phyloP scores from a whole-genome alignment of 1,140 invertebrate genomes.

The Octopus bimaculoides region DNA sequence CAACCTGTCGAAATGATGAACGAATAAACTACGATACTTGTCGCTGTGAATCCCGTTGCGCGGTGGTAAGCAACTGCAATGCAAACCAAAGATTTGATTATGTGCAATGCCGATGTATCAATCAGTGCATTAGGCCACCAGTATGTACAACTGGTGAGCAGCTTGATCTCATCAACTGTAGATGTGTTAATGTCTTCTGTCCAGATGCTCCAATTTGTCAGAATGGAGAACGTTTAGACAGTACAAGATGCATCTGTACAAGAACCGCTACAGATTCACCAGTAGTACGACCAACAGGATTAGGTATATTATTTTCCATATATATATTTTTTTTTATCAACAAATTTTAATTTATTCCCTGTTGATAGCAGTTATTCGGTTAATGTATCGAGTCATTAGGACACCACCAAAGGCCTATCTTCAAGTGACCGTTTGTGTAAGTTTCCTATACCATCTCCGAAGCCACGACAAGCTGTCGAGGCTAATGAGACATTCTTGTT shows the following conservation, averaged over 20 bases:
- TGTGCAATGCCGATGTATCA: background rate
- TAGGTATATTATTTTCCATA: background rate
- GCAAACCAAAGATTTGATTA: background rate
- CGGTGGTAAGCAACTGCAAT: background rate
- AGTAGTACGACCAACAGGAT: background rate
- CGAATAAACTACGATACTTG: background rate
- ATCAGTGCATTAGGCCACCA: background rate
- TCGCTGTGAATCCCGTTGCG: background rate
- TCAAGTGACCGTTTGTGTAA: too few species aligned
- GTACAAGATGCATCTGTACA: background rate
- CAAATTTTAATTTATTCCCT: too few species aligned
- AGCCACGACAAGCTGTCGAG: too few species aligned
- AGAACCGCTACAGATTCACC: background rate
- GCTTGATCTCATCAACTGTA: background rate
- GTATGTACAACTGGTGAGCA: background rate
- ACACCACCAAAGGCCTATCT: too few species aligned
- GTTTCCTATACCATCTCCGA: too few species aligned
- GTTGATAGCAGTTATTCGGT: too few species aligned
- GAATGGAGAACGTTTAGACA: background rate
- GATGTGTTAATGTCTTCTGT: background rate
- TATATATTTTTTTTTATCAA: too few species aligned
- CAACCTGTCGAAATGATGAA: background rate
- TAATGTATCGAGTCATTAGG: too few species aligned
- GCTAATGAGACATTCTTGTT: too few species aligned
- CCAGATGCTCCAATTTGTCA: background rate